Conservation (phyloP, 2,113 vertebrate genomes). For the Nannospalax galili region DNA sequence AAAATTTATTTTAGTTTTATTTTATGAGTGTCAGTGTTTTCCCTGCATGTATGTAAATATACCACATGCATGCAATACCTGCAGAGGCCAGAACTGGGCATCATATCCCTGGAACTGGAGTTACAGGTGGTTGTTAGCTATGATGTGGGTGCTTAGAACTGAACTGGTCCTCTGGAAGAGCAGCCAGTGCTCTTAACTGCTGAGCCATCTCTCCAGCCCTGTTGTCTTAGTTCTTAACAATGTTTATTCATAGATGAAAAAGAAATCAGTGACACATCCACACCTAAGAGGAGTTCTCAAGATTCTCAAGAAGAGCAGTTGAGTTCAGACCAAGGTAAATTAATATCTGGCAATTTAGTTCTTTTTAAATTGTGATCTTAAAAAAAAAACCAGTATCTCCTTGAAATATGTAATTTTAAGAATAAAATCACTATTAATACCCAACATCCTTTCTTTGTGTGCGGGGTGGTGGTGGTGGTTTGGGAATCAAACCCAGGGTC, state of each 20-base stretch:
- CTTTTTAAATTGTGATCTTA: slow-evolving; percentile 17
- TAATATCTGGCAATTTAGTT: background rate
- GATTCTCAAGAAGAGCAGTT: background rate
- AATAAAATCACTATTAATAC: background rate
- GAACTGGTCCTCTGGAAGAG: too few relatives aligned
- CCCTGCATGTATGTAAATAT: too few relatives aligned
- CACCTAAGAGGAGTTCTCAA: background rate
- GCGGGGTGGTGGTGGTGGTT: too few relatives aligned
- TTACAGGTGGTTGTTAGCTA: too few relatives aligned
- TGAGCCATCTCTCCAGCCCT: too few relatives aligned
- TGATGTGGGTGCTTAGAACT: too few relatives aligned
- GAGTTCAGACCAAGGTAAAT: background rate
- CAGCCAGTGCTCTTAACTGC: too few relatives aligned
- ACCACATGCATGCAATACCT: too few relatives aligned
- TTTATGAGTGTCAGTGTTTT: background rate
- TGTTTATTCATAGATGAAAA: slow-evolving; percentile 47
- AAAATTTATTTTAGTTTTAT: too few relatives aligned
- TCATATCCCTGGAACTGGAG: too few relatives aligned
- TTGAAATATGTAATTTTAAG: background rate
- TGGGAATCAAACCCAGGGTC: background rate
- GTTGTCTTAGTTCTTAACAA: background rate
- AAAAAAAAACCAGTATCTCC: too few relatives aligned
- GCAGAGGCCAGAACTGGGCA: too few relatives aligned
- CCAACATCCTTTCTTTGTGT: background rate
- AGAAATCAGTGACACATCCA: background rate